A percentile compares a stretch with the other conserved stretches of the same genome.
Evolutionary conservation across 2,113 vertebrate species (phyloP).

Genomic region (Solea senegalensis): DNA sequence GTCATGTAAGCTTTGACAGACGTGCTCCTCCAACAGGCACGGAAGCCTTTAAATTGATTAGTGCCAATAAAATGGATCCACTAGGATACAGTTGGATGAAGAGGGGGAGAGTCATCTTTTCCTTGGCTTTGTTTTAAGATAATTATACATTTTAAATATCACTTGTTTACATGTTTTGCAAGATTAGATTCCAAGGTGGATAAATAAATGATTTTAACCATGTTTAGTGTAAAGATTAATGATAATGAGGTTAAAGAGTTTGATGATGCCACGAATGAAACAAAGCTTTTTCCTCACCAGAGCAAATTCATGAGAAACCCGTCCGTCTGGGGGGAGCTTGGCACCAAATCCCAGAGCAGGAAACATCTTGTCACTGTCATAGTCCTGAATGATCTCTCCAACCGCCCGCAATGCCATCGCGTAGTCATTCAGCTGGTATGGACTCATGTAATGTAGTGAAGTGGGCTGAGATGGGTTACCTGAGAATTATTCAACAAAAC

Average conservation of each 20-base stretch:
- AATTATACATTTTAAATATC: not conserved
- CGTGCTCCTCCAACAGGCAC: conserved; percentile 1
- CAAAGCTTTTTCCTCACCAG: conserved; percentile 83
- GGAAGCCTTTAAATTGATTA: not conserved
- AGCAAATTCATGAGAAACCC: conserved; percentile 95
- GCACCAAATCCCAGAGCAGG: conserved; percentile 97
- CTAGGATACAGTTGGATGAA: not conserved
- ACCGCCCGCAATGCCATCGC: conserved; percentile 95
- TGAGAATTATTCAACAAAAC: conserved; percentile 64
- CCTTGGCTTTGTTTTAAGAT: not conserved
- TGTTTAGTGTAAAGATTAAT: too few species aligned
- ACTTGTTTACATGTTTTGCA: not conserved
- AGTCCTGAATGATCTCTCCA: conserved; percentile 98
- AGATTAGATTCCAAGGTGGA: not conserved
- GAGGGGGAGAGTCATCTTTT: not conserved
- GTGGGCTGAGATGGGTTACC: conserved; percentile 96
- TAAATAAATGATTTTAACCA: too few species aligned
- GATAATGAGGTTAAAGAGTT: too few species aligned
- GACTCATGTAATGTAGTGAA: conserved; percentile 97
- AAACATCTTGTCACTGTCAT: conserved; percentile 98
- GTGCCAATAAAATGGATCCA: too few species aligned
- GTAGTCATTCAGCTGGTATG: conserved; percentile 97
- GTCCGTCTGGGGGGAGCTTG: conserved; percentile 94
- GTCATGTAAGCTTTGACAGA: not conserved
- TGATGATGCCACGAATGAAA: not conserved